Percentiles rank a stretch among this genome's conserved stretches.
phyloP scores from a whole-genome alignment of 30 jellyfish, hydroid and myxozoan species.

The Calvadosia cruxmelitensis region DNA sequence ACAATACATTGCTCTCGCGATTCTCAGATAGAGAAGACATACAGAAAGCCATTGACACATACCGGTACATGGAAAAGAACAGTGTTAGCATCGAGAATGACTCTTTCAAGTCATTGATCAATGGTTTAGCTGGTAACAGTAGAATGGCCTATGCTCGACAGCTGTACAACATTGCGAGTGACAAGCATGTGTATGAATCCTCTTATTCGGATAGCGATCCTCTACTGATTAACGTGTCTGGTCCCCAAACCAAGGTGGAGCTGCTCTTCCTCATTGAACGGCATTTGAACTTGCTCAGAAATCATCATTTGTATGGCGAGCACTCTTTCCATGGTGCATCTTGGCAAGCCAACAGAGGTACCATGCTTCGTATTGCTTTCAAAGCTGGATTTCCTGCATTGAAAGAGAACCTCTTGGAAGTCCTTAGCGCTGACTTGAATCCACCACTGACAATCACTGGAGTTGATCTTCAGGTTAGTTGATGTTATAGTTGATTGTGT shows the following conservation, averaged over 20 bases:
- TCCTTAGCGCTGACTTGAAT: slow-evolving; percentile 22
- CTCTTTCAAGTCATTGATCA: slow-evolving; percentile 29
- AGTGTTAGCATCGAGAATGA: background rate
- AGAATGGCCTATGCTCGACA: slow-evolving; percentile 17
- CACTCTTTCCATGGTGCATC: slow-evolving; percentile 4
- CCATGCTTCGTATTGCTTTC: background rate
- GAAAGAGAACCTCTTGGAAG: slow-evolving; percentile 6
- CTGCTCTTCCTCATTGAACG: slow-evolving; percentile 40
- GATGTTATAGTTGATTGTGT: too few relatives aligned
- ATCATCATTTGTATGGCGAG: slow-evolving; percentile 17
- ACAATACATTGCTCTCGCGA: slow-evolving; percentile 14
- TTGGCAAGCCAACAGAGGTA: background rate
- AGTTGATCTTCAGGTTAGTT: background rate
- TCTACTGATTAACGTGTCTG: slow-evolving; percentile 7
- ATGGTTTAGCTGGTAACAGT: slow-evolving; percentile 28
- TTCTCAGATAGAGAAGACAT: slow-evolving; percentile 6
- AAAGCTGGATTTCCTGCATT: background rate
- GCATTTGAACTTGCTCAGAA: slow-evolving; percentile 18
- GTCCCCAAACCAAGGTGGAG: slow-evolving; percentile 23
- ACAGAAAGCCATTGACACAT: slow-evolving; percentile 22
- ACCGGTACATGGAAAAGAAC: slow-evolving; percentile 12
- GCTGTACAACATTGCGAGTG: slow-evolving; percentile 25
- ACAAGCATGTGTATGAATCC: slow-evolving; percentile 14
- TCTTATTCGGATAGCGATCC: slow-evolving; percentile 22
- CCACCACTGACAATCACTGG: slow-evolving; percentile 27